Percentiles rank a stretch among this genome's conserved stretches.
These are phyloP conservation scores for Trachelus tabidus DNA, from an alignment of 2,888 invertebrate species.

Conservation along the genomic window DNA sequence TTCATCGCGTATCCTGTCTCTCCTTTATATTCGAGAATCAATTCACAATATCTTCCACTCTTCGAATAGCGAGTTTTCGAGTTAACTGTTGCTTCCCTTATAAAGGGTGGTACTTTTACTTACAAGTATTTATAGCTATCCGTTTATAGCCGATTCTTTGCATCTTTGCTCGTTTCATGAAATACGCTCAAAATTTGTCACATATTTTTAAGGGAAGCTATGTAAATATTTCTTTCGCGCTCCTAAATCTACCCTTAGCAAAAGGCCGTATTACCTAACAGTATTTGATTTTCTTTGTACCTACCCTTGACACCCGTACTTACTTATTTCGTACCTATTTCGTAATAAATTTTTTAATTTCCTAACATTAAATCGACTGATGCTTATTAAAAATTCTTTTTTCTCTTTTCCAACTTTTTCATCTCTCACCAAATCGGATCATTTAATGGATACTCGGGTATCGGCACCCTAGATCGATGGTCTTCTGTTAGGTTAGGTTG, in stretches of 20 bases:
- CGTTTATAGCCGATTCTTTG: neutral
- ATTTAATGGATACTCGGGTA: neutral
- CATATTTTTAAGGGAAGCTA: neutral
- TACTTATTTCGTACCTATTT: slow-evolving; percentile 5
- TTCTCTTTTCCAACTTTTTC: neutral
- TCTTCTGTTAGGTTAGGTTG: neutral
- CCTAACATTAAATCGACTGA: neutral
- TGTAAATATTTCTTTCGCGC: neutral
- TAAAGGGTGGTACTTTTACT: slow-evolving; percentile 2
- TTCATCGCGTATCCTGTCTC: slow-evolving; percentile 9
- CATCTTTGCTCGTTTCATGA: neutral
- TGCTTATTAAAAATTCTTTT: neutral
- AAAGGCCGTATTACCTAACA: neutral
- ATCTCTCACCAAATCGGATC: neutral
- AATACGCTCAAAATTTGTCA: neutral
- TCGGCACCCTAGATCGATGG: neutral
- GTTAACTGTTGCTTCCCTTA: slow-evolving; percentile 31
- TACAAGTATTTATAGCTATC: neutral
- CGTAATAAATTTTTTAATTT: neutral
- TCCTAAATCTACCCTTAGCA: neutral
- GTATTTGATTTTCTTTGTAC: slow-evolving; percentile 9
- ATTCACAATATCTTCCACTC: slow-evolving; percentile 27
- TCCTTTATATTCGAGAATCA: slow-evolving; percentile 32
- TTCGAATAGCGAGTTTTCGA: slow-evolving; percentile 20
- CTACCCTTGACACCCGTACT: neutral